phyloP scores from a whole-genome alignment of 2,888 invertebrate genomes.

The Microctonus hyperodae region DNA sequence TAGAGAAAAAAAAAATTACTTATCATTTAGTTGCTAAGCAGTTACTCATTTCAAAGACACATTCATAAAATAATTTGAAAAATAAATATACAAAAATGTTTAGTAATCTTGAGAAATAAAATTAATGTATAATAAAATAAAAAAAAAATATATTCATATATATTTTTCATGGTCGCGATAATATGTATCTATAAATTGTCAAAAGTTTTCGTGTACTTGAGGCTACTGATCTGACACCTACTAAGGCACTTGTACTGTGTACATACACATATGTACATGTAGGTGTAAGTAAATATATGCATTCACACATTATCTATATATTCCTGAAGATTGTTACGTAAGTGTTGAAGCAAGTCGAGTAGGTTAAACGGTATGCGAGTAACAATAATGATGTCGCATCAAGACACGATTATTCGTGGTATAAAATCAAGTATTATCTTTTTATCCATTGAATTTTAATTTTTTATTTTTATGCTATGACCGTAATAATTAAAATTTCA shows the following conservation, averaged over 20 bases:
- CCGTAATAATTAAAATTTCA: no score
- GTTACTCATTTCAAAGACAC: neutral
- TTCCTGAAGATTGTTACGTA: constrained; percentile 25
- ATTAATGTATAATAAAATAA: neutral
- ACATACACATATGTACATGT: neutral
- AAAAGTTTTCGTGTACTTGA: neutral
- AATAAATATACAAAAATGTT: neutral
- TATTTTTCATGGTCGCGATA: neutral
- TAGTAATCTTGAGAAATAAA: no score
- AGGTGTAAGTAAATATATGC: neutral
- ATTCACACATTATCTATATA: constrained; percentile 3
- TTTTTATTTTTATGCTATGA: no score
- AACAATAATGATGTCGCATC: constrained; percentile 37
- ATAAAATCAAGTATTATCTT: no score
- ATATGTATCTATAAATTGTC: neutral
- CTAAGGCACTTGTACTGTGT: neutral
- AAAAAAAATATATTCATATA: neutral
- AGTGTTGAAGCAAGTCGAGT: constrained; percentile 24
- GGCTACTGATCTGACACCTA: constrained; percentile 15
- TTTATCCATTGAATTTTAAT: no score
- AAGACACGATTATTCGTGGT: constrained; percentile 19
- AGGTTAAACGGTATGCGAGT: constrained; percentile 42
- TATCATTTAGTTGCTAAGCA: neutral
- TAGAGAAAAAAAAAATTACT: neutral
- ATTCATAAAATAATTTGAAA: neutral